A percentile compares a stretch with the other conserved stretches of the same genome.
These are phyloP conservation scores for Sphaeridia pumilis DNA, from an alignment of 2,888 invertebrate genomes.

Conservation along the genomic window DNA sequence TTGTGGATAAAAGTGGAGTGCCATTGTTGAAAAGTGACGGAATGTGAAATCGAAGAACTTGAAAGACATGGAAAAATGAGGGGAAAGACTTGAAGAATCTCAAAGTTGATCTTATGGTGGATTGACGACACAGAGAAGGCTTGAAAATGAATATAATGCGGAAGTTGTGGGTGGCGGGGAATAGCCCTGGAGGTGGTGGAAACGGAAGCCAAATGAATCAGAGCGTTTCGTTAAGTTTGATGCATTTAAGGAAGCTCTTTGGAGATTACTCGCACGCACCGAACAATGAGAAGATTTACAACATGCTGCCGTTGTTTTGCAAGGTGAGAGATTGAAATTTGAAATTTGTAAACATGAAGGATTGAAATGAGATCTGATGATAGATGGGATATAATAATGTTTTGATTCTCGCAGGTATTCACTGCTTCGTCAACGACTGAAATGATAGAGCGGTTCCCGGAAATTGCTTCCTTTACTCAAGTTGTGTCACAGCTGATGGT, in stretches of 20 bases:
- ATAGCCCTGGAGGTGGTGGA: constrained; percentile 37
- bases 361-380: too few relatives aligned
- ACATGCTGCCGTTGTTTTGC: constrained; percentile 95
- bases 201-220: constrained; percentile 22
- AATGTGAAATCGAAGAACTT: too few relatives aligned
- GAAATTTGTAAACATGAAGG: neutral
- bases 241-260: constrained; percentile 92
- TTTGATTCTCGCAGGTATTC: constrained; percentile 57
- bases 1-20: too few relatives aligned
- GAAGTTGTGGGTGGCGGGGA: constrained; percentile 60
- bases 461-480: constrained; percentile 84
- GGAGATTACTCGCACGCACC: constrained; percentile 85
- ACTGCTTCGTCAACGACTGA: constrained; percentile 85
- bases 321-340: constrained; percentile 52
- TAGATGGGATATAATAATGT: neutral
- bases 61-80: too few relatives aligned
- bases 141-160: constrained; percentile 85
- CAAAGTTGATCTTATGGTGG: too few relatives aligned
- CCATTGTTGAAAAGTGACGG: too few relatives aligned
- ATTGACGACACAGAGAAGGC: too few relatives aligned
- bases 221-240: constrained; percentile 72
- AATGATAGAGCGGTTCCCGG: constrained; percentile 95
- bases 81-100: too few relatives aligned
- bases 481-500: constrained; percentile 93
- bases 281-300: constrained; percentile 86